A percentile compares a stretch with the other conserved stretches of the same genome.
These are phyloP conservation scores for Chamaetylas fuelleborni DNA, from an alignment of 2,113 vertebrate genomes.

Conservation along the genomic window DNA sequence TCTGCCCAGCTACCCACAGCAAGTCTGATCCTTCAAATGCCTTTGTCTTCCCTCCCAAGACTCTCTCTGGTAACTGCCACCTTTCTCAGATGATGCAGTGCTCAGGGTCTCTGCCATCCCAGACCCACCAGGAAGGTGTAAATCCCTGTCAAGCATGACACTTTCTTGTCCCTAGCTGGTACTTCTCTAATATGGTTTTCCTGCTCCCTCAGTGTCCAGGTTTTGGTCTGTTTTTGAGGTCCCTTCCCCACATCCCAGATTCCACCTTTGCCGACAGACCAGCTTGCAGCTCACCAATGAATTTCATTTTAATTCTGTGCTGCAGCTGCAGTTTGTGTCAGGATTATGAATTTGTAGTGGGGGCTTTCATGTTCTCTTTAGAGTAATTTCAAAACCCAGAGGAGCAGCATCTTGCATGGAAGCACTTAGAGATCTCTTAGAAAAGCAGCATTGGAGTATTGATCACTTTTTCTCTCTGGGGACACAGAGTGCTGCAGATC, in stretches of 20 bases:
- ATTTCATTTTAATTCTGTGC: slow-evolving; percentile 31
- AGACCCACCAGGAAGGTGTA: neutral
- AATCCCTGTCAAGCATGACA: neutral
- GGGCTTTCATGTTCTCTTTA: slow-evolving; percentile 25
- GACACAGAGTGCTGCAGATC: neutral
- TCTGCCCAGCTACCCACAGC: neutral
- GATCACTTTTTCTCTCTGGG: slow-evolving; percentile 39
- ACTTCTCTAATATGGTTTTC: neutral
- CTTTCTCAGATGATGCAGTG: neutral
- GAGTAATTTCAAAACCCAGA: slow-evolving; percentile 39
- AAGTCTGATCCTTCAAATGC: neutral
- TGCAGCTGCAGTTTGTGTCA: slow-evolving; percentile 32
- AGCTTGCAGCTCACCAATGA: neutral
- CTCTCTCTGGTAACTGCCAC: neutral
- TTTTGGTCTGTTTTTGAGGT: neutral
- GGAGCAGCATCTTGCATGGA: slow-evolving; percentile 12
- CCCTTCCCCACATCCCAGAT: neutral
- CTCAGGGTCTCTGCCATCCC: neutral
- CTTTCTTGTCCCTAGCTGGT: neutral
- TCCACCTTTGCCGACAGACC: neutral
- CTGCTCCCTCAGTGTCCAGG: neutral
- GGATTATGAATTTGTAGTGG: slow-evolving; percentile 33
- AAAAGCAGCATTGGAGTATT: slow-evolving; percentile 12
- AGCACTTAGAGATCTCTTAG: slow-evolving; percentile 49
- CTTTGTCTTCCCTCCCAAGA: neutral